phyloP scores from a whole-genome alignment of 2,113 vertebrate species.

The Cryptoleucopteryx plumbea region DNA sequence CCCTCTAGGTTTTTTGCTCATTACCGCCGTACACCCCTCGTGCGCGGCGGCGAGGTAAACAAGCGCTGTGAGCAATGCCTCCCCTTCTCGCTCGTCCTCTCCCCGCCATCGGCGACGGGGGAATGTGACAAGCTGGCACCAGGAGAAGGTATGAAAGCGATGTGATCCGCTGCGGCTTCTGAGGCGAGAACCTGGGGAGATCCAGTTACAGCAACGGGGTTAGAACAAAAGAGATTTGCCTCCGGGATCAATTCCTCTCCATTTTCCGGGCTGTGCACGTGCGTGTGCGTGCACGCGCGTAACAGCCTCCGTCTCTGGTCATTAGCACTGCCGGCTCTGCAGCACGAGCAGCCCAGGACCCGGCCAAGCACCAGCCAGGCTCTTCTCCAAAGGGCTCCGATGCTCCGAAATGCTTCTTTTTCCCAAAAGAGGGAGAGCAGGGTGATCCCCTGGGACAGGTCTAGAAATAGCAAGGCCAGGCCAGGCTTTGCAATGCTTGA shows the following conservation, averaged over 20 bases:
- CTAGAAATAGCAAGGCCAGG: constrained; percentile 20
- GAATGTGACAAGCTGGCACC: constrained; percentile 35
- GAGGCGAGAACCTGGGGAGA: background rate
- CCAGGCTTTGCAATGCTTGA: background rate
- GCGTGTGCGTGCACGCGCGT: background rate
- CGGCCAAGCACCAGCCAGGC: background rate
- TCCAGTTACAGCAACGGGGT: constrained; percentile 31
- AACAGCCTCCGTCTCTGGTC: background rate
- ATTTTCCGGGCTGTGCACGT: background rate
- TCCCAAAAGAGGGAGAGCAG: background rate
- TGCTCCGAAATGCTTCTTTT: background rate
- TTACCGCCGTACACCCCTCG: background rate
- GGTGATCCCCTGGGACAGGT: background rate
- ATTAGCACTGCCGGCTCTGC: background rate
- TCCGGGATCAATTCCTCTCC: constrained; percentile 42
- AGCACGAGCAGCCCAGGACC: background rate
- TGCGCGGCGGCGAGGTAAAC: background rate
- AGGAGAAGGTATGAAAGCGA: constrained; percentile 2
- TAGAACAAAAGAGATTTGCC: constrained; percentile 60
- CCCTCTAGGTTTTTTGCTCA: background rate
- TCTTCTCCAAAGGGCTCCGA: background rate
- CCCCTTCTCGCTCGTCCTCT: background rate
- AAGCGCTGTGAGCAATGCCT: background rate
- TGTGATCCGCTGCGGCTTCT: background rate
- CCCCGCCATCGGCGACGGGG: background rate